Base-by-base conservation (phyloP, 2,797 vertebrate genomes). In the Syngnathus acus region DNA sequence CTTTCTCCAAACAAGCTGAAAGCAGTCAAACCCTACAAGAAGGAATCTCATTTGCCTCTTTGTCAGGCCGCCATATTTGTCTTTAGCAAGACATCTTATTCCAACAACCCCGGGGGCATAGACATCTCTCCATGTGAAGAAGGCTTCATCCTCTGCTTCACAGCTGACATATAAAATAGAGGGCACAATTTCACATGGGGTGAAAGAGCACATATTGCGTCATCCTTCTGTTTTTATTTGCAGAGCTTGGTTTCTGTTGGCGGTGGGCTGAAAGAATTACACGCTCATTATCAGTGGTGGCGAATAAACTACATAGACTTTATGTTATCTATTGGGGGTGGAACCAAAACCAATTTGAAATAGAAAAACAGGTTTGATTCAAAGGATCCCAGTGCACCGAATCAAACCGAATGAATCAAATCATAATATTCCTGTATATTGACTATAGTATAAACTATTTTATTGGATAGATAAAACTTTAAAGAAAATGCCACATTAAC, bases 81-180 rank as follows among this genome's bases (percentile, higher is more conserved):
- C 66, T 32, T 58, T 11, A 47, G 67, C 51, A 54, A 79, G 80
- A 85, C 81, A 84, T 84, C 82, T 85, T 81, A 81, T 82, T 87
- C 64, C 71, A 82, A 70, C 66, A 72, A 59, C 74, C 78, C 75
- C 77, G 62, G 72, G 72, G 79, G 76, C 76, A 16, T 51, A 21
- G 65, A 32, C 40, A 37, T 69, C 72, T 64, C 70, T 47, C 69
- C 64, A 65, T 45, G 68, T 64, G 63, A 58, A 71, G 59, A 65
- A 67, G 66, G 62, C 76, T 76, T 77, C 75, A 75, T 73, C 79
- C 66, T 68, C 66, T 72, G 65, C 76, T 71, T 74, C 74, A 73
- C 78, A 76, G 70, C 62, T 21, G 55, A 73, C 79, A 66, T 55
- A 72, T 42, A 66, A 74, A 69, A 70, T 65, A 70, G 65, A 65